Conservation (phyloP, 2,888 invertebrate species). For the Didymodactylos carnosus region DNA sequence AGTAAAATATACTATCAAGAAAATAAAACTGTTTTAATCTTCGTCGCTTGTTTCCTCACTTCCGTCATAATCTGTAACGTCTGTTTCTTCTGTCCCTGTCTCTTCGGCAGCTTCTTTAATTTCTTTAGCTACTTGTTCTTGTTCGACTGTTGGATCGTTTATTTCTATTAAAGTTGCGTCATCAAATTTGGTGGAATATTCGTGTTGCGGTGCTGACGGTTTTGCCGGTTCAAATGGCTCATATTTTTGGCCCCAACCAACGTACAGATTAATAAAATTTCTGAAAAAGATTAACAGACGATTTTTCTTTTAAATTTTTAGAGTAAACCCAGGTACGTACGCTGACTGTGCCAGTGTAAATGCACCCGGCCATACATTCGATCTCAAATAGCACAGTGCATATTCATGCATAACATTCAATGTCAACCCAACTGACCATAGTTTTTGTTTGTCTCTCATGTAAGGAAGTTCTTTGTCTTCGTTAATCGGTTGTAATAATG, state of each 20-base stretch:
- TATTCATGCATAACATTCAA: conserved; percentile 46
- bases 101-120: conserved; percentile 25
- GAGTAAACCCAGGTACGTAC: conserved; percentile 34
- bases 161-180: conserved; percentile 47
- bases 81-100: conserved; percentile 16
- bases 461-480: conserved; percentile 44
- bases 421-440: conserved; percentile 51
- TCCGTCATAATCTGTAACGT: conserved; percentile 33
- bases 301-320: neutral
- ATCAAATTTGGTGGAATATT: conserved; percentile 46
- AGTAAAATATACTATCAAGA: too few species aligned
- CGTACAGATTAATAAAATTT: conserved; percentile 52
- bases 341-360: conserved; percentile 52
- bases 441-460: conserved; percentile 43
- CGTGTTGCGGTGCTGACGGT: conserved; percentile 47
- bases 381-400: conserved; percentile 46
- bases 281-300: conserved; percentile 33
- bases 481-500: conserved; percentile 49
- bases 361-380: conserved; percentile 71
- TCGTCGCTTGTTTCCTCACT: conserved; percentile 23
- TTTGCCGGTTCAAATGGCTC: conserved; percentile 50
- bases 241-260: conserved; percentile 61
- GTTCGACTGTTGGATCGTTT: conserved; percentile 54
- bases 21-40: too few species aligned
- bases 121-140: conserved; percentile 39